A percentile compares a stretch with the other conserved stretches of the same genome.
phyloP scores from a whole-genome alignment of 2,888 invertebrate genomes.

The Tridacna gigas region DNA sequence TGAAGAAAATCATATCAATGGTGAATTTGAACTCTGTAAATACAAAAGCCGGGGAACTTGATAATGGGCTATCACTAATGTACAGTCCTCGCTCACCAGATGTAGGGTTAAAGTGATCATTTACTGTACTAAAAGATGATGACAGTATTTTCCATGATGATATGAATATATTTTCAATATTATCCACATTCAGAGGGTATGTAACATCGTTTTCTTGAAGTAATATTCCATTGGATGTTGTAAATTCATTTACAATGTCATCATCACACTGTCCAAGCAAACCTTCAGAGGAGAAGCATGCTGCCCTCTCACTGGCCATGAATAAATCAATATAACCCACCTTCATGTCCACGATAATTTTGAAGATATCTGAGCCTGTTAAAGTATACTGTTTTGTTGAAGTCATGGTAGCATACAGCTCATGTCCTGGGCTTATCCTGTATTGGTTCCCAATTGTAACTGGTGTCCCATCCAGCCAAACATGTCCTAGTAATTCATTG shows the following conservation, averaged over 20 bases:
- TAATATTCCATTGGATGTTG: slow-evolving; percentile 47
- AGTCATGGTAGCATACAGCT: slow-evolving; percentile 36
- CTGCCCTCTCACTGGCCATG: slow-evolving; percentile 32
- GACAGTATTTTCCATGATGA: slow-evolving; percentile 60
- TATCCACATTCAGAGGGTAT: slow-evolving; percentile 46
- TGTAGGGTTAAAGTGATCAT: slow-evolving; percentile 30
- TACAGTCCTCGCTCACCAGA: slow-evolving; percentile 63
- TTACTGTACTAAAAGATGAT: slow-evolving; percentile 49
- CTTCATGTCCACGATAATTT: slow-evolving; percentile 59
- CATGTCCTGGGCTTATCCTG: slow-evolving; percentile 36
- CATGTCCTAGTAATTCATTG: slow-evolving; percentile 28
- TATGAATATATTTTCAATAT: slow-evolving; percentile 64
- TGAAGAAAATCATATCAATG: slow-evolving; percentile 71
- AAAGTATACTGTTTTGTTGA: slow-evolving; percentile 57
- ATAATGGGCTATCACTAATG: slow-evolving; percentile 48
- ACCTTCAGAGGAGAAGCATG: slow-evolving; percentile 61
- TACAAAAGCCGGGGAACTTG: slow-evolving; percentile 52
- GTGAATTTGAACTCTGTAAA: slow-evolving; percentile 67
- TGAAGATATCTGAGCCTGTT: slow-evolving; percentile 40
- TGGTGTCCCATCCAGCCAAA: slow-evolving; percentile 55
- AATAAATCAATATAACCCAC: slow-evolving; percentile 52
- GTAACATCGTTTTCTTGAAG: slow-evolving; percentile 28
- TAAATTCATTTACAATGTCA: slow-evolving; percentile 65
- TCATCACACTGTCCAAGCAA: slow-evolving; percentile 66
- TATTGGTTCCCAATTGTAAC: slow-evolving; percentile 45